phyloP scores from a whole-genome alignment of 2,888 invertebrate genomes.

The Eumacrocentrus americanus region DNA sequence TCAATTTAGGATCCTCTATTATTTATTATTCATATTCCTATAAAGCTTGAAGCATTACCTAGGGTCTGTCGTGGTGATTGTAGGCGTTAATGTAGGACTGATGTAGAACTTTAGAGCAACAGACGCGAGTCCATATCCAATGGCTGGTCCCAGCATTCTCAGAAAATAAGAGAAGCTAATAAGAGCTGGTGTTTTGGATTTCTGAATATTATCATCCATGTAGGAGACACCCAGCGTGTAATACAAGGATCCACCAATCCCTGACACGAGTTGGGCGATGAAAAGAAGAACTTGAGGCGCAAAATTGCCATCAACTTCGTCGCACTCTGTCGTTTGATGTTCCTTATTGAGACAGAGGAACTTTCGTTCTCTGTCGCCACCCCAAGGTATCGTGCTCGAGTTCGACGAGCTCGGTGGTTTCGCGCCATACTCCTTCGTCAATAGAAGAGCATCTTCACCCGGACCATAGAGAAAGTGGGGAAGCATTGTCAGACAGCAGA shows the following conservation, averaged over 20 bases:
- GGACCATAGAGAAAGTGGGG: slow-evolving; percentile 75
- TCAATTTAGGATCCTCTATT: background rate
- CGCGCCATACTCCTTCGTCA: slow-evolving; percentile 69
- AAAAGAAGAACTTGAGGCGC: slow-evolving; percentile 71
- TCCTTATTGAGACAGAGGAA: slow-evolving; percentile 64
- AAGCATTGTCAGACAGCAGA: slow-evolving; percentile 71
- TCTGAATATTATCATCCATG: slow-evolving; percentile 79
- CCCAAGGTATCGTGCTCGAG: slow-evolving; percentile 43
- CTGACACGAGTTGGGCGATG: slow-evolving; percentile 73
- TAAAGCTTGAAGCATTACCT: slow-evolving; percentile 44
- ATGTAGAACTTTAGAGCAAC: slow-evolving; percentile 72
- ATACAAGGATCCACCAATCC: slow-evolving; percentile 73
- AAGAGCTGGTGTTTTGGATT: slow-evolving; percentile 74
- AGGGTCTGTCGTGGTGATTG: slow-evolving; percentile 72
- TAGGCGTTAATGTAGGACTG: slow-evolving; percentile 69
- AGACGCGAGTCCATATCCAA: slow-evolving; percentile 72
- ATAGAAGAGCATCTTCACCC: slow-evolving; percentile 69
- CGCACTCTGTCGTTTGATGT: slow-evolving; percentile 60
- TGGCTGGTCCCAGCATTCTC: slow-evolving; percentile 73
- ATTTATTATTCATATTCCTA: background rate
- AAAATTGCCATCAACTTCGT: slow-evolving; percentile 64
- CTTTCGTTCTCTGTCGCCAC: slow-evolving; percentile 64
- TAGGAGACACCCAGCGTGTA: slow-evolving; percentile 75
- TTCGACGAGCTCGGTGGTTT: slow-evolving; percentile 57
- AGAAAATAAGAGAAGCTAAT: slow-evolving; percentile 74